phyloP scores from a whole-genome alignment of 2,888 invertebrate genomes.

The Quadriops clusia region DNA sequence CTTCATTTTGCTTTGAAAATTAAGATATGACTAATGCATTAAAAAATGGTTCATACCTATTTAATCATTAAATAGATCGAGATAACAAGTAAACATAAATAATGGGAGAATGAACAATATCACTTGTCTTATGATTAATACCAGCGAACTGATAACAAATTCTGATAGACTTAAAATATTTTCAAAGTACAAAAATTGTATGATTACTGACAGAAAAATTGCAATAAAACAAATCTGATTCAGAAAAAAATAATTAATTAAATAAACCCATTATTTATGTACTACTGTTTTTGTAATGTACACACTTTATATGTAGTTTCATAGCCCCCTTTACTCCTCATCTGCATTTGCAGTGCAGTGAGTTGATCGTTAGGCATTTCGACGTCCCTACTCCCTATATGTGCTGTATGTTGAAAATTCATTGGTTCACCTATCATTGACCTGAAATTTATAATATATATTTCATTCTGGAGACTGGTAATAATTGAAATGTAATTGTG shows the following conservation, averaged over 20 bases:
- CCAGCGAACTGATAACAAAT: too few relatives aligned
- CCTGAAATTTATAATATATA: conserved; percentile 41
- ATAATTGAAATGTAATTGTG: too few relatives aligned
- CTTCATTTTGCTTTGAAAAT: not conserved
- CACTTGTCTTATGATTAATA: too few relatives aligned
- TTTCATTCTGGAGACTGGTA: too few relatives aligned
- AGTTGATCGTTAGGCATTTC: conserved; percentile 73
- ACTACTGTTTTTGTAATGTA: conserved; percentile 2
- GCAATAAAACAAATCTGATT: not conserved
- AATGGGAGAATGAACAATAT: too few relatives aligned
- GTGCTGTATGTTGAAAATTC: conserved; percentile 90
- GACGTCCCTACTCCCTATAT: conserved; percentile 82
- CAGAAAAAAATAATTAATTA: conserved; percentile 1
- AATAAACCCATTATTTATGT: not conserved
- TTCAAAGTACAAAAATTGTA: too few relatives aligned
- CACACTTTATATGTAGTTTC: conserved; percentile 42
- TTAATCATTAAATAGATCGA: not conserved
- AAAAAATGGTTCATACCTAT: not conserved
- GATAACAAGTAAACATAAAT: not conserved
- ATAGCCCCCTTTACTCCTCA: conserved; percentile 94
- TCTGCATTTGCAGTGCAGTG: conserved; percentile 81
- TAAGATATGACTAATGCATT: not conserved
- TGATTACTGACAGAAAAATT: not conserved
- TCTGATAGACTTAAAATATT: too few relatives aligned
- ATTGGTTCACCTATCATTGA: conserved; percentile 94